Percentiles rank a stretch among this genome's conserved stretches.
These are phyloP conservation scores for Mus spretus DNA, from an alignment of 2,797 vertebrate species.

Conservation along the genomic window DNA sequence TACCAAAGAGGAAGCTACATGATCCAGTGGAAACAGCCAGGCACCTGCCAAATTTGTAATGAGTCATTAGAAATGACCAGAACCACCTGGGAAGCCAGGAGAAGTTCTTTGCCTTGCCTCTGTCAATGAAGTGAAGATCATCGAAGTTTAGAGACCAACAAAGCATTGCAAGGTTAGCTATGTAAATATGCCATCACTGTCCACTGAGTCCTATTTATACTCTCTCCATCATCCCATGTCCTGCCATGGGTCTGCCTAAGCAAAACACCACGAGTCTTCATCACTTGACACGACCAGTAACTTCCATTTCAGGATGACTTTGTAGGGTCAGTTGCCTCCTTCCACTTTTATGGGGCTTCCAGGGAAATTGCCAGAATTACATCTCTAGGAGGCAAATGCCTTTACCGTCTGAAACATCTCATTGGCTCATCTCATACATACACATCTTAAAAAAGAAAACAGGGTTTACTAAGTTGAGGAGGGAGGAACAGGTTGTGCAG, in stretches of 20 bases:
- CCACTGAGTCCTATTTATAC: neutral
- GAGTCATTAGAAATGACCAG: neutral
- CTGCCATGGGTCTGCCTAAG: neutral
- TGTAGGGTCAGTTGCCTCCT: neutral
- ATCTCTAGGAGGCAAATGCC: neutral
- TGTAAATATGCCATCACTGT: neutral
- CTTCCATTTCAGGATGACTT: neutral
- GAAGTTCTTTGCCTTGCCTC: neutral
- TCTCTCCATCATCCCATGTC: neutral
- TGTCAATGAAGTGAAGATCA: neutral
- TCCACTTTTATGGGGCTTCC: neutral
- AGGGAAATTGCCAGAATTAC: neutral
- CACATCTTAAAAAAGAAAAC: neutral
- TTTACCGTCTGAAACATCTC: neutral
- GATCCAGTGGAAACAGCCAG: neutral
- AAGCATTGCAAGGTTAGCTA: neutral
- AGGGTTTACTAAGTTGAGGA: neutral
- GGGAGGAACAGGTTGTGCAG: neutral
- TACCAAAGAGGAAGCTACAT: neutral
- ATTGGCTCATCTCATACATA: neutral
- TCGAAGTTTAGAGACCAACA: neutral
- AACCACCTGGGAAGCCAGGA: neutral
- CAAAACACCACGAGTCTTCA: neutral
- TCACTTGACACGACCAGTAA: neutral
- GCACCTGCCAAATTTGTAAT: neutral